A percentile compares a stretch with the other conserved stretches of the same genome.
These are phyloP conservation scores for Hydropsyche tenuis DNA, from an alignment of 1,140 invertebrate genomes.

Conservation along the genomic window DNA sequence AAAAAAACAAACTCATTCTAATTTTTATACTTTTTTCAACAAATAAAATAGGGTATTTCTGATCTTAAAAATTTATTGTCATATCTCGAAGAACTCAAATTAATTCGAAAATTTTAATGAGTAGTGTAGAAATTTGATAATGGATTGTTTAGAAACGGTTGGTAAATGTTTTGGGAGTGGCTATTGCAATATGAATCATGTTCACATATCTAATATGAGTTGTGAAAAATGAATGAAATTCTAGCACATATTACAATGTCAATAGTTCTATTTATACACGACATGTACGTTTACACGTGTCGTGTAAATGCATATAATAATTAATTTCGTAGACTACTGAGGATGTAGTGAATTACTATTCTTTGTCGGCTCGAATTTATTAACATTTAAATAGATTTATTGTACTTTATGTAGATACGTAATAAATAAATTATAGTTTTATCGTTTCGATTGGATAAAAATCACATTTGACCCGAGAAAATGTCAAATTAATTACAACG, in stretches of 20 bases:
- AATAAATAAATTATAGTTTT: too few species aligned
- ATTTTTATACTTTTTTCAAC: too few species aligned
- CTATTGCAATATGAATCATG: neutral
- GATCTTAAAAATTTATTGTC: neutral
- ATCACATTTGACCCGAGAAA: slow-evolving; percentile 4
- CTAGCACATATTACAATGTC: slow-evolving; percentile 12
- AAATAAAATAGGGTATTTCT: neutral
- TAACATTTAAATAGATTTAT: too few species aligned
- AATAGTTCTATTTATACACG: neutral
- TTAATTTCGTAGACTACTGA: too few species aligned
- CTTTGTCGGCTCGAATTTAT: too few species aligned
- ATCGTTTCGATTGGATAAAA: too few species aligned
- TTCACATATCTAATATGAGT: slow-evolving; percentile 9
- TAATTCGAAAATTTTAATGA: neutral
- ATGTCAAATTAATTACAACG: slow-evolving; percentile 7
- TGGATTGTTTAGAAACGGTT: slow-evolving; percentile 17
- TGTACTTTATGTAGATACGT: too few species aligned
- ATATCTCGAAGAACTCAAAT: too few species aligned
- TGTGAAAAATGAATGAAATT: slow-evolving; percentile 22
- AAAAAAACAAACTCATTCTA: too few species aligned
- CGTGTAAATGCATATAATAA: too few species aligned
- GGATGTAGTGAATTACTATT: too few species aligned
- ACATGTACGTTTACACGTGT: too few species aligned
- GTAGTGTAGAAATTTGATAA: slow-evolving; percentile 13
- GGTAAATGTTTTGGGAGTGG: neutral